These are phyloP conservation scores for Octodonta nipae DNA, from an alignment of 2,888 invertebrate genomes.

Conservation along the genomic window DNA sequence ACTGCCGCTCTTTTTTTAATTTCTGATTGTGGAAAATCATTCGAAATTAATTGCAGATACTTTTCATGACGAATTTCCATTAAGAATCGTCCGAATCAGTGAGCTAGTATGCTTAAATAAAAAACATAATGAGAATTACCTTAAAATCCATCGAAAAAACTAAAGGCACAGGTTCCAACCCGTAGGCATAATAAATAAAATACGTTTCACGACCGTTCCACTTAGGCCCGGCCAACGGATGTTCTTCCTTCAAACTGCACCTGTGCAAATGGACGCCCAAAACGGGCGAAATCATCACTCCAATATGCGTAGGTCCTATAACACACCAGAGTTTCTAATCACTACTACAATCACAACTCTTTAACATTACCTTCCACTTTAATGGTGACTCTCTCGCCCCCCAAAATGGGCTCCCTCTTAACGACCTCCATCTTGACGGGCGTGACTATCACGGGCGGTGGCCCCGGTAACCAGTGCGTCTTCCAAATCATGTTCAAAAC, in stretches of 20 bases:
- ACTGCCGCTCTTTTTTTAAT: too few species aligned
- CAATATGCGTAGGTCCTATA: slow-evolving; percentile 55
- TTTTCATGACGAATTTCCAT: too few species aligned
- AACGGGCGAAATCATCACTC: slow-evolving; percentile 49
- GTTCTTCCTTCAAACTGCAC: slow-evolving; percentile 46
- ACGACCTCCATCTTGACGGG: slow-evolving; percentile 39
- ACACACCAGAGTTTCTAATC: slow-evolving; percentile 4
- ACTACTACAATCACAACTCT: background rate
- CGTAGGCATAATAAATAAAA: slow-evolving; percentile 56
- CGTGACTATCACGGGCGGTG: slow-evolving; percentile 38
- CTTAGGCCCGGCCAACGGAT: slow-evolving; percentile 43
- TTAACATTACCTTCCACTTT: slow-evolving; percentile 39
- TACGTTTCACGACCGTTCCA: slow-evolving; percentile 46
- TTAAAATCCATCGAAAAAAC: slow-evolving; percentile 47
- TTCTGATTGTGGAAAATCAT: too few species aligned
- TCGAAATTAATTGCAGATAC: too few species aligned
- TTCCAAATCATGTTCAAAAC: slow-evolving; percentile 52
- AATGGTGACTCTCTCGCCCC: slow-evolving; percentile 37
- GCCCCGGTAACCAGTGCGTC: slow-evolving; percentile 48
- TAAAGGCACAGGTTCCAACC: slow-evolving; percentile 43
- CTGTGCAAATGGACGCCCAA: slow-evolving; percentile 39
- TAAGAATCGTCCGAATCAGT: too few species aligned
- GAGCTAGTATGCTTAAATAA: too few species aligned
- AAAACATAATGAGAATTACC: too few species aligned
- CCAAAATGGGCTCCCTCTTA: slow-evolving; percentile 29